A percentile compares a stretch with the other conserved stretches of the same genome.
Conservation (phyloP, 2,888 invertebrate genomes). For the Drosophila picticornis region DNA sequence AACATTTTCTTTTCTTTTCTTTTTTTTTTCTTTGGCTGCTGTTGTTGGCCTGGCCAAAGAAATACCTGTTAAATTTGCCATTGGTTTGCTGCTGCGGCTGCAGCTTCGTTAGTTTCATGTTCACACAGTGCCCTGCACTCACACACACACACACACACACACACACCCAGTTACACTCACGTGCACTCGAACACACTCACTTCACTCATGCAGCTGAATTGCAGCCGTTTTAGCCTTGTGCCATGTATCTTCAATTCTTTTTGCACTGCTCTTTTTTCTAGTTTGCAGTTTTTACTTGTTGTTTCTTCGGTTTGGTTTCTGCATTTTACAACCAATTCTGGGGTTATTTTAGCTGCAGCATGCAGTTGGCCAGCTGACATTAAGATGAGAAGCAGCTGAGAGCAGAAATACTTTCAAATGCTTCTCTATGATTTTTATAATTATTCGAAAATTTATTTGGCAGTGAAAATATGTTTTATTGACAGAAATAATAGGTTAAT, state of each 20-base stretch:
- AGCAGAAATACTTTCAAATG: not conserved
- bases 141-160: conserved; percentile 22
- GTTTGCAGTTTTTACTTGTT: conserved; percentile 39
- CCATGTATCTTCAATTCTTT: conserved; percentile 66
- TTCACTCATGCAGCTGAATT: conserved; percentile 52
- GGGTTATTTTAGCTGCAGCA: not conserved
- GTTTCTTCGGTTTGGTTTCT: conserved; percentile 38
- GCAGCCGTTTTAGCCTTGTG: conserved; percentile 64
- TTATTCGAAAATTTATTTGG: not conserved
- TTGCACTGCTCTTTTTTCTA: conserved; percentile 16
- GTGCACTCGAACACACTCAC: conserved; percentile 28
- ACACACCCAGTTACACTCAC: conserved; percentile 25
- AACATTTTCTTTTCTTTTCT: conserved; percentile 10
- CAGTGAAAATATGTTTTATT: not conserved
- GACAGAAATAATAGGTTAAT: not conserved
- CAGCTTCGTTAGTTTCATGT: conserved; percentile 65
- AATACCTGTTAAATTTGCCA: conserved; percentile 30
- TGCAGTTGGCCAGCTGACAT: not conserved
- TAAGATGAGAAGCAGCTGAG: not conserved
- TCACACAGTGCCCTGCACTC: conserved; percentile 31
- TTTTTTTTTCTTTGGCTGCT: not conserved
- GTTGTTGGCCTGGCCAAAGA: conserved; percentile 15
- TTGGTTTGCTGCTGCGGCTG: conserved; percentile 38
- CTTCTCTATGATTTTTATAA: not conserved
- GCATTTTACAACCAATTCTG: not conserved